phyloP scores from a whole-genome alignment of 2,888 invertebrate species.

The Allacma fusca region DNA sequence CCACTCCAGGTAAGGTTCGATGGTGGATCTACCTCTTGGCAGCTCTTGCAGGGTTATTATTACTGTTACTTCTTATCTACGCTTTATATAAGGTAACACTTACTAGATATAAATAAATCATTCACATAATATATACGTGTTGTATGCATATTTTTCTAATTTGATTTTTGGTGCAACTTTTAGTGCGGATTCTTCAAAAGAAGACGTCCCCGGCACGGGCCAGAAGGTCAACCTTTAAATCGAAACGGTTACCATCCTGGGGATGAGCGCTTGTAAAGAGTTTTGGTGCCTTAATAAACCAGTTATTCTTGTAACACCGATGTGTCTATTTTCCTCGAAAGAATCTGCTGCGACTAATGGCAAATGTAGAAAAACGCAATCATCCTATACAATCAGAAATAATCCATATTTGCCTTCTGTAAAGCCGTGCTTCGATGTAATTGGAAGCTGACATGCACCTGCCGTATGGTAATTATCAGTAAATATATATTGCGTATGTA shows the following conservation, averaged over 20 bases:
- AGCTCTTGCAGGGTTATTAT: constrained; percentile 80
- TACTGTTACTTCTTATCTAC: constrained; percentile 79
- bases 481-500: too few species aligned
- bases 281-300: background rate
- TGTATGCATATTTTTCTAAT: background rate
- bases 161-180: constrained; percentile 60
- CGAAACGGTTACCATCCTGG: constrained; percentile 67
- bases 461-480: too few species aligned
- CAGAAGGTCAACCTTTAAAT: constrained; percentile 84
- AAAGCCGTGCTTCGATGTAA: too few species aligned
- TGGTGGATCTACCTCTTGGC: constrained; percentile 88
- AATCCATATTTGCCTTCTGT: too few species aligned
- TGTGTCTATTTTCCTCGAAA: too few species aligned
- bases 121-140: background rate
- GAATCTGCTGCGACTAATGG: too few species aligned
- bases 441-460: too few species aligned
- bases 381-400: too few species aligned
- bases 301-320: background rate
- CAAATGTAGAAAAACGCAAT: too few species aligned
- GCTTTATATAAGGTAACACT: constrained; percentile 74
- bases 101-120: background rate
- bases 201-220: constrained; percentile 78
- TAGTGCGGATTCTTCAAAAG: constrained; percentile 94
- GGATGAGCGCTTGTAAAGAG: constrained; percentile 39
- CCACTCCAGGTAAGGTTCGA: constrained; percentile 76